These are phyloP conservation scores for Chrysopilus asiliformis DNA, from an alignment of 2,888 invertebrate species.

Conservation along the genomic window DNA sequence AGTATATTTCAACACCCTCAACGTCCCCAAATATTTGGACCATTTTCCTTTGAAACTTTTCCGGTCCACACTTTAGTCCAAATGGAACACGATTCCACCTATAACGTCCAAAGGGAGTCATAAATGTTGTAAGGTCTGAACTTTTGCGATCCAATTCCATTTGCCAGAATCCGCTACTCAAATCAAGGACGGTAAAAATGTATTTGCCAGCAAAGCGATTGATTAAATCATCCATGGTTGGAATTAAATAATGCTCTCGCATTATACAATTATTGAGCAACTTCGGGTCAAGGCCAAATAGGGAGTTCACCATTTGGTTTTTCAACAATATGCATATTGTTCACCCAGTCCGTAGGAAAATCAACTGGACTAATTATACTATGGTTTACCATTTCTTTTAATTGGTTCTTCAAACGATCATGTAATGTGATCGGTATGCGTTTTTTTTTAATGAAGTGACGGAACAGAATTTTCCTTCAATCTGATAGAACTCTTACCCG, in stretches of 20 bases:
- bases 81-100: background rate
- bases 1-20: background rate
- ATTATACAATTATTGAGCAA: conserved; percentile 10
- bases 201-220: conserved; percentile 3
- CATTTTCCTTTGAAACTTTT: background rate
- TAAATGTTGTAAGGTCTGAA: background rate
- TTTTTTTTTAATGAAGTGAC: too few relatives aligned
- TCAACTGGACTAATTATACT: conserved; percentile 14
- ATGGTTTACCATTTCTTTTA: conserved; percentile 7
- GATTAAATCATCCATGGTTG: conserved; percentile 15
- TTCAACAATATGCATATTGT: conserved; percentile 12
- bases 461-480: too few relatives aligned
- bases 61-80: background rate
- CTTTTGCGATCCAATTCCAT: background rate
- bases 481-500: too few relatives aligned
- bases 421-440: conserved; percentile 7
- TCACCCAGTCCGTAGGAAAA: conserved; percentile 13
- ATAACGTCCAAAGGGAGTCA: background rate
- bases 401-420: conserved; percentile 8
- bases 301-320: conserved; percentile 8
- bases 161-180: background rate
- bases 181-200: background rate
- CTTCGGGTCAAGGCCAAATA: conserved; percentile 11
- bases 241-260: conserved; percentile 14
- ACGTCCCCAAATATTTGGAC: background rate